These are phyloP conservation scores for Nothura maculosa DNA, from an alignment of 2,797 vertebrate species.

Conservation along the genomic window DNA sequence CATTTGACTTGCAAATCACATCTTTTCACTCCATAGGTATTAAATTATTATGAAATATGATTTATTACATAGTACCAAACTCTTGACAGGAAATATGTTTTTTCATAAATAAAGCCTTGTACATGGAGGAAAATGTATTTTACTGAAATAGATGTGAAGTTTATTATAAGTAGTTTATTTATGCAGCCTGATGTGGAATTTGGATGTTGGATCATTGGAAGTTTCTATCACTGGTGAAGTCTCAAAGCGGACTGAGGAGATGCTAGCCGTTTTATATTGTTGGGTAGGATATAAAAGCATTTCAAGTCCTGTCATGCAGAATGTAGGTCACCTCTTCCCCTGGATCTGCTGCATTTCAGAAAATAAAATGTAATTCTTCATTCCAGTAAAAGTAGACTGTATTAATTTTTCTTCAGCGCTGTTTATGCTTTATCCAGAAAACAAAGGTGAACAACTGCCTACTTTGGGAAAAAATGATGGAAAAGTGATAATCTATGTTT, in stretches of 20 bases:
- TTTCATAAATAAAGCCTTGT: conserved; percentile 13
- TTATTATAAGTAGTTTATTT: background rate
- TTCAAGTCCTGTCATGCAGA: background rate
- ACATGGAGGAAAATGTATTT: background rate
- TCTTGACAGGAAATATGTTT: background rate
- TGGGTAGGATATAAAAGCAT: background rate
- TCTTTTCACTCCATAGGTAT: background rate
- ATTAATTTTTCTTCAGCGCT: background rate
- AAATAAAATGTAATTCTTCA: background rate
- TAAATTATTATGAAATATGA: background rate
- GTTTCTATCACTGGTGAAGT: background rate
- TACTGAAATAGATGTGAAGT: background rate
- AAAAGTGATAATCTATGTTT: background rate
- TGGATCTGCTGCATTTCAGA: background rate
- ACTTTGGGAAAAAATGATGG: background rate
- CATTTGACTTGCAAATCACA: background rate
- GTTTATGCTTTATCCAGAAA: background rate
- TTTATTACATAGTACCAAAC: background rate
- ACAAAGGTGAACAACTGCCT: background rate
- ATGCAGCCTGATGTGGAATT: background rate
- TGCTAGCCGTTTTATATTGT: background rate
- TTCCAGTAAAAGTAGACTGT: background rate
- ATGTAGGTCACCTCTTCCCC: background rate
- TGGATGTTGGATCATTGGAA: background rate
- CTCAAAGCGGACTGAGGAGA: background rate